These are phyloP conservation scores for Antheraea mylitta DNA, from an alignment of 1,140 invertebrate genomes.

Conservation along the genomic window DNA sequence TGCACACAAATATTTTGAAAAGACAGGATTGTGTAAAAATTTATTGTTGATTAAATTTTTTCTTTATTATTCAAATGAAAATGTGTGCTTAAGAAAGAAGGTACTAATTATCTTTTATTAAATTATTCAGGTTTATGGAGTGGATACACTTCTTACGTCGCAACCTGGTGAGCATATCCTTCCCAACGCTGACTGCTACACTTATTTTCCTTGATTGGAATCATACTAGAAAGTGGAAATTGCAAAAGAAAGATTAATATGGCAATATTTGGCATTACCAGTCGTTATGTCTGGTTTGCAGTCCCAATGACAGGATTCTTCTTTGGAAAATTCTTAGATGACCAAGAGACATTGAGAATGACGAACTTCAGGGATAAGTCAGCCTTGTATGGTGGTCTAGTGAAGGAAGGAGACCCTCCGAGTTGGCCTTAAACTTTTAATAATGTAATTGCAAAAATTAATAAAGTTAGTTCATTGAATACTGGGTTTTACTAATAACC, in stretches of 20 bases:
- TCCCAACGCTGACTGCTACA: slow-evolving; percentile 80
- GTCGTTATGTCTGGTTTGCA: slow-evolving; percentile 56
- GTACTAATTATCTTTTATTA: no score
- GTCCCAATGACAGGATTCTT: slow-evolving; percentile 79
- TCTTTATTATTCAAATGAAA: no score
- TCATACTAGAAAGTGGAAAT: slow-evolving; percentile 86
- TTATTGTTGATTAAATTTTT: no score
- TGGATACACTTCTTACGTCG: slow-evolving; percentile 67
- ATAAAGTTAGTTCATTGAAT: slow-evolving; percentile 1
- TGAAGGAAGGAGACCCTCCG: slow-evolving; percentile 83
- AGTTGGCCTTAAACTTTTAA: slow-evolving; percentile 81
- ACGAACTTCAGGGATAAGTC: slow-evolving; percentile 87
- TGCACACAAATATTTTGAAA: no score
- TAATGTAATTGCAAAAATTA: slow-evolving; percentile 3
- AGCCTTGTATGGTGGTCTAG: slow-evolving; percentile 83
- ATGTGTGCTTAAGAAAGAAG: no score
- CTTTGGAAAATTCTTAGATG: slow-evolving; percentile 83
- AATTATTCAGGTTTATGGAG: slow-evolving; percentile 68
- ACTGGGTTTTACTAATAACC: background rate
- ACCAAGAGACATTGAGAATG: slow-evolving; percentile 84
- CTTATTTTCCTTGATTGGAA: slow-evolving; percentile 85
- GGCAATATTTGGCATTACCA: slow-evolving; percentile 78
- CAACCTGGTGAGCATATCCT: slow-evolving; percentile 82
- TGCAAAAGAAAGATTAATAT: slow-evolving; percentile 63
- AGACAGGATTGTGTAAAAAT: no score